These are phyloP conservation scores for Lucinisca nassula DNA, from an alignment of 2,888 invertebrate genomes.

Conservation along the genomic window DNA sequence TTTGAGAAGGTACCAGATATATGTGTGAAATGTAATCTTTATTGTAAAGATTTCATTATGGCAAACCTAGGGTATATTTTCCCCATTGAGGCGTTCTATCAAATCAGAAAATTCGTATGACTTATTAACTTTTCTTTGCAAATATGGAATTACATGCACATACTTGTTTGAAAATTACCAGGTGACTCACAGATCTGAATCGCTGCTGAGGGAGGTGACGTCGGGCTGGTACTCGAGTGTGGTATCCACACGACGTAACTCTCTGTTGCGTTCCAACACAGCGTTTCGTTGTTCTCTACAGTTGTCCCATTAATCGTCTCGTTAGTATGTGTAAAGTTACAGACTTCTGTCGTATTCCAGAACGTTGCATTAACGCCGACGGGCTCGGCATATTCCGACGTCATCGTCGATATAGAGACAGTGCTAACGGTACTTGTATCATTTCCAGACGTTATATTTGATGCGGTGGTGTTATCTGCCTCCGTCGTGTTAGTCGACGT, in stretches of 20 bases:
- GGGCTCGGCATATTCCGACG: neutral
- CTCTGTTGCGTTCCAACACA: slow-evolving; percentile 28
- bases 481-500: neutral
- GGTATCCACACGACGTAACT: neutral
- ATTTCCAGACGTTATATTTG: neutral
- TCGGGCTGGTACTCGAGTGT: neutral
- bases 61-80: too few species aligned
- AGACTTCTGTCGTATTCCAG: slow-evolving; percentile 22
- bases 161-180: too few species aligned
- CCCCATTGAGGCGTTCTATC: too few species aligned
- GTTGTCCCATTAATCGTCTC: neutral
- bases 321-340: neutral
- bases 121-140: too few species aligned
- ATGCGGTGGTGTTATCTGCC: neutral
- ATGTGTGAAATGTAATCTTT: too few species aligned
- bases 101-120: too few species aligned
- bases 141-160: too few species aligned
- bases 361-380: slow-evolving; percentile 12
- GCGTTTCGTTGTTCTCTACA: neutral
- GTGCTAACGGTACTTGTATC: neutral
- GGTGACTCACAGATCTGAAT: neutral
- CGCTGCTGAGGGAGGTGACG: neutral
- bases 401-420: neutral
- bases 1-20: too few species aligned
- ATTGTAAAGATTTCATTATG: too few species aligned